Evolutionary conservation across 2,888 invertebrate genomes (phyloP).

Genomic region (Pyrrhosoma nymphula): DNA sequence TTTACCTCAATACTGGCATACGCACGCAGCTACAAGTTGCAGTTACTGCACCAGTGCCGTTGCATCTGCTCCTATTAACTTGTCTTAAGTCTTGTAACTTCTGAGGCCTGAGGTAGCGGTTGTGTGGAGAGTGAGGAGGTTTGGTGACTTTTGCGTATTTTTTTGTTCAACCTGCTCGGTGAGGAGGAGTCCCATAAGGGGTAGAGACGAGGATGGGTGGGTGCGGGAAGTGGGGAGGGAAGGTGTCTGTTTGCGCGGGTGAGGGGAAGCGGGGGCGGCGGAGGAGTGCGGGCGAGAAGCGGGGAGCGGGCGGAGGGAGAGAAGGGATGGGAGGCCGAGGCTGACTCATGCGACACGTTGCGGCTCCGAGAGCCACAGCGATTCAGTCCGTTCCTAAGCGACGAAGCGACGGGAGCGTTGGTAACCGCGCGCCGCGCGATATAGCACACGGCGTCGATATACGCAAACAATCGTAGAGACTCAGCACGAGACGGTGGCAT

Average conservation of each 20-base stretch:
- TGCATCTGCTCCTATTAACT: too few relatives aligned
- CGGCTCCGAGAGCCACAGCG: constrained; percentile 52
- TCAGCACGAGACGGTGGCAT: background rate
- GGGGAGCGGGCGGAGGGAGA: background rate
- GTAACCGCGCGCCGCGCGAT: background rate
- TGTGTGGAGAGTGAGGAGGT: background rate
- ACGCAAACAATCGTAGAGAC: background rate
- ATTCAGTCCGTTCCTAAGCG: constrained; percentile 67
- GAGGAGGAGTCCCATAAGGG: background rate
- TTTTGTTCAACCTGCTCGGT: background rate
- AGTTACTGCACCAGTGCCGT: too few relatives aligned
- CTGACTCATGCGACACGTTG: constrained; percentile 67
- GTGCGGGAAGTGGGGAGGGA: background rate
- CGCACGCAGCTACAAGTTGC: too few relatives aligned
- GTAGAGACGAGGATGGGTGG: background rate
- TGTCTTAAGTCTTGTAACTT: too few relatives aligned
- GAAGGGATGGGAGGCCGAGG: background rate
- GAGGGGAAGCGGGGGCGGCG: background rate
- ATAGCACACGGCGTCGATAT: background rate
- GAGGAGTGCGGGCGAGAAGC: background rate
- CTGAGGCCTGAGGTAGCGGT: background rate
- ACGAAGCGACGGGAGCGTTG: constrained; percentile 61
- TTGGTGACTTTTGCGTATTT: background rate
- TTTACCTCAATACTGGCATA: too few relatives aligned
- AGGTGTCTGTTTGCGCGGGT: background rate